Percentiles rank a stretch among this genome's conserved stretches.
phyloP scores from a whole-genome alignment of 2,888 invertebrate genomes.

The Limnephilus lunatus region DNA sequence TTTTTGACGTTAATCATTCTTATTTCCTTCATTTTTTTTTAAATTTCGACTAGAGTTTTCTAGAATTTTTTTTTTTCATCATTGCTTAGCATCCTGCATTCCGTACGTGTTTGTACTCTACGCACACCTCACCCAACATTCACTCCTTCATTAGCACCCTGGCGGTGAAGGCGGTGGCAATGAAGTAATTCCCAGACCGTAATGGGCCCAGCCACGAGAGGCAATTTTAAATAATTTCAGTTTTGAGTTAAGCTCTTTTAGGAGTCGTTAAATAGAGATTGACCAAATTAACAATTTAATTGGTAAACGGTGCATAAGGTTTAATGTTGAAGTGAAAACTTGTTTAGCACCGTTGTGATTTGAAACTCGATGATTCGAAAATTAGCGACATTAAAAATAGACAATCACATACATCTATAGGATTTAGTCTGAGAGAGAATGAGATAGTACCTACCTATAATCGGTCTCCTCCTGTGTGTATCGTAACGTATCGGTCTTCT shows the following conservation, averaged over 20 bases:
- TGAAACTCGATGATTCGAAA: no score
- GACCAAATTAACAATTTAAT: not conserved
- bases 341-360: no score
- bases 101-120: not conserved
- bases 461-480: no score
- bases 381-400: no score
- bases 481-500: no score
- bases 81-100: not conserved
- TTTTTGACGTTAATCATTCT: no score
- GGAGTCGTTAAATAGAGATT: not conserved
- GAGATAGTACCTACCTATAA: no score
- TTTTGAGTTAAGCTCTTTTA: not conserved
- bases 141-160: not conserved
- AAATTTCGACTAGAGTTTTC: no score
- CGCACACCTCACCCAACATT: not conserved
- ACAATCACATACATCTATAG: no score
- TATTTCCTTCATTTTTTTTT: no score
- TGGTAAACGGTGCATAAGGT: not conserved
- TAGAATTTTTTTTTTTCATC: not conserved
- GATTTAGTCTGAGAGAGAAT: no score
- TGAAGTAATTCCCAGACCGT: not conserved
- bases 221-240: not conserved
- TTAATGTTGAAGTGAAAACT: no score
- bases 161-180: not conserved
- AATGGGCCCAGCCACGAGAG: not conserved